Evolutionary conservation across 2,888 invertebrate genomes (phyloP).

Genomic region (Eudasyphora cyanicolor): DNA sequence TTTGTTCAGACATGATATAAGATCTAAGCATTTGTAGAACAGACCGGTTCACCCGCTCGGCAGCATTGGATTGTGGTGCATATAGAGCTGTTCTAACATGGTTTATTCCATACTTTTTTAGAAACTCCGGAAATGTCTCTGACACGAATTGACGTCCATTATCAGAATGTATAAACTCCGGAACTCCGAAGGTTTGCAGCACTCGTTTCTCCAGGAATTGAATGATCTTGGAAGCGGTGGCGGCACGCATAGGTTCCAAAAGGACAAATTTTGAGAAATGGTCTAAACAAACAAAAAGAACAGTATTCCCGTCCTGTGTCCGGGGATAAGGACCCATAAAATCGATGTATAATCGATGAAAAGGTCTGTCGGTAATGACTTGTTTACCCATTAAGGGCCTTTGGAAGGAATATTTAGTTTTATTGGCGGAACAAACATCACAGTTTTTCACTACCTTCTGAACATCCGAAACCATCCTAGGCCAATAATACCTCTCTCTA

Average conservation of each 20-base stretch:
- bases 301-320: too few relatives aligned
- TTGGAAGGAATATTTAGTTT: background rate
- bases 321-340: too few relatives aligned
- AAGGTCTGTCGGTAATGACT: background rate
- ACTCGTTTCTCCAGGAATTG: constrained; percentile 52
- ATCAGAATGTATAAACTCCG: constrained; percentile 67
- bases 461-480: too few relatives aligned
- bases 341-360: too few relatives aligned
- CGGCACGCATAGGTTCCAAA: constrained; percentile 18
- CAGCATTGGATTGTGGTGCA: too few relatives aligned
- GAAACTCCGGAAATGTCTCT: constrained; percentile 66
- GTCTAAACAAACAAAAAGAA: too few relatives aligned
- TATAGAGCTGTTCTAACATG: constrained; percentile 66
- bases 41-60: constrained; percentile 70
- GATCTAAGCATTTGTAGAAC: constrained; percentile 70
- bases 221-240: constrained; percentile 13
- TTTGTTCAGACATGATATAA: constrained; percentile 64
- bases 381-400: background rate
- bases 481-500: background rate
- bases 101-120: constrained; percentile 56
- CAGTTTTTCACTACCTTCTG: background rate
- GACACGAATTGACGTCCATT: too few relatives aligned
- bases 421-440: background rate
- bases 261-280: too few relatives aligned
- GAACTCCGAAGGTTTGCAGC: constrained; percentile 69